Evolutionary conservation across 2,888 invertebrate species (phyloP), one percentile per base, ranked within the genome.

Genomic region (Eilema depressum): DNA sequence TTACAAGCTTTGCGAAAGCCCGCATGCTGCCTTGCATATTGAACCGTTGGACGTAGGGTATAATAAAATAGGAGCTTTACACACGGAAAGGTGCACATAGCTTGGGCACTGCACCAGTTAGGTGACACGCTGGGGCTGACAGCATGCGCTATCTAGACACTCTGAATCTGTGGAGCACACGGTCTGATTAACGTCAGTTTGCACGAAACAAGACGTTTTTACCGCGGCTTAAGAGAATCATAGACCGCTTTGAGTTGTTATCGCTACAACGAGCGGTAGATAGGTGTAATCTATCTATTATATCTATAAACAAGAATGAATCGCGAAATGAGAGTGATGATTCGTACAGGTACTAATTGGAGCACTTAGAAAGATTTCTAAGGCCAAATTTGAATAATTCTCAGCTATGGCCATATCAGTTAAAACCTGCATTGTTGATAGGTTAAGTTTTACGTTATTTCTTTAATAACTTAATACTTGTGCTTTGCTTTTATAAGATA

Each of bases 141-240:
- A 20, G 53, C 2, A 53, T 53, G 53, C 53, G 53, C 20, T 8
- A 53, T 53, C 53, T 53, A 53, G 53, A 1, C 0, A 53, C 2
- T 53, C 20, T 53, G 10, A 53, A 17, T n/a, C 41, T 41, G 61
- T 61, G 12, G 12, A 59, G 14, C 8, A 65, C 80, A 79, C 79
- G 79, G 69, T 80, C 79, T 80, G 76, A 71, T 79, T 78, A 74
- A 56, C 78, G 23, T n/a, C 60, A 70, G 78, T 74, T 68, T 67
- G 71, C 26, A 56, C 25, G 20, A 53, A 12, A 63, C 63, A 69
- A 66, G 47, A 68, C 71, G 70, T 71, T 73, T 75, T 41, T 70
- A 63, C 67, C 60, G 56, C 20, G 53, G 23, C 33, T 53, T 53
- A 47, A 53, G 53, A 53, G 53, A 53, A 53, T n/a, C 53, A 53